Evolutionary conservation across 1,140 invertebrate species (phyloP).

Genomic region (Lepeophtheirus salmonis): DNA sequence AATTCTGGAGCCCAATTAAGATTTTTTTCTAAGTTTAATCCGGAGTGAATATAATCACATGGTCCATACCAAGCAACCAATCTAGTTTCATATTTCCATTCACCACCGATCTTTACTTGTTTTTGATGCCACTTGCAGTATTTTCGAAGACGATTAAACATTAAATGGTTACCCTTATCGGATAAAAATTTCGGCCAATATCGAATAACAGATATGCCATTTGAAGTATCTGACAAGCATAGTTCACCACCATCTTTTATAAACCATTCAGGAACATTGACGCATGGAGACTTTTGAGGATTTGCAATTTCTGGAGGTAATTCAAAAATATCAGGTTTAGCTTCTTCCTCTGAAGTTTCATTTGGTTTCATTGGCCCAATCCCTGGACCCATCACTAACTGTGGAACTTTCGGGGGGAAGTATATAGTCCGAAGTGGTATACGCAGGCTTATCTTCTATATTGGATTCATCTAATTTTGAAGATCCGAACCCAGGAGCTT

Average conservation of each 20-base stretch:
- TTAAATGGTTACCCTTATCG: constrained; percentile 24
- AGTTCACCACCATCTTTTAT: constrained; percentile 23
- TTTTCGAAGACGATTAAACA: constrained; percentile 27
- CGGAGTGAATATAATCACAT: constrained; percentile 31
- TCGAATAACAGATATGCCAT: constrained; percentile 21
- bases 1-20: constrained; percentile 25
- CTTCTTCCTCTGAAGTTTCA: background rate
- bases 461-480: background rate
- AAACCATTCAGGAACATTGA: constrained; percentile 24
- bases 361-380: background rate
- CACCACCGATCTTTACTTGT: constrained; percentile 25
- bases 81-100: constrained; percentile 28
- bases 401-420: constrained; percentile 16
- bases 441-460: background rate
- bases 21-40: constrained; percentile 27
- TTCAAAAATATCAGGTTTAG: constrained; percentile 1
- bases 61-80: constrained; percentile 35
- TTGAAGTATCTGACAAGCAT: constrained; percentile 20
- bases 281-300: constrained; percentile 15
- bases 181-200: constrained; percentile 28
- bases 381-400: constrained; percentile 1
- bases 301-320: constrained; percentile 11
- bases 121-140: constrained; percentile 33
- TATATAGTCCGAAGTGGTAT: constrained; percentile 14
- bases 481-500: constrained; percentile 9